A percentile compares a stretch with the other conserved stretches of the same genome.
phyloP scores from a whole-genome alignment of 2,888 invertebrate genomes.

The Malthinus flaveolus region DNA sequence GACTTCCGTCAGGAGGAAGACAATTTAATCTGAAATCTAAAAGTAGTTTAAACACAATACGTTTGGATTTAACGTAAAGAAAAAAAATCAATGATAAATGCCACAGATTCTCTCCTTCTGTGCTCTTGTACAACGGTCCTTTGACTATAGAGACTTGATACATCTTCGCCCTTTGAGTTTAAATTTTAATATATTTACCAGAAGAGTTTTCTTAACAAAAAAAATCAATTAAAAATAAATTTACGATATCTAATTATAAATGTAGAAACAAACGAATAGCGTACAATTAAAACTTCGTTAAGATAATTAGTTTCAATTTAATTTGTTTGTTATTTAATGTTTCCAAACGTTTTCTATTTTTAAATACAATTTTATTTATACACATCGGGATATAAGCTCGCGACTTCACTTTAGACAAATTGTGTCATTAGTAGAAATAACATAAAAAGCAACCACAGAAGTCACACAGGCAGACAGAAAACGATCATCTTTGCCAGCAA shows the following conservation, averaged over 20 bases:
- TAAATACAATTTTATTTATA: conserved; percentile 40
- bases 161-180: too few relatives aligned
- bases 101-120: neutral
- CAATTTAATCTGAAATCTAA: conserved; percentile 12
- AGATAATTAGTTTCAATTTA: conserved; percentile 4
- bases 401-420: conserved; percentile 46
- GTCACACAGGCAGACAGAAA: conserved; percentile 41
- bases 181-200: too few relatives aligned
- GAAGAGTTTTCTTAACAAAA: too few relatives aligned
- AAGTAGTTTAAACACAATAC: conserved; percentile 17
- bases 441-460: conserved; percentile 45
- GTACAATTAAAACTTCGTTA: neutral
- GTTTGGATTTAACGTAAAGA: conserved; percentile 8
- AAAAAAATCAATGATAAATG: conserved; percentile 15
- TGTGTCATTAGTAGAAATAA: conserved; percentile 48
- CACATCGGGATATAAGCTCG: conserved; percentile 38
- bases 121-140: too few relatives aligned
- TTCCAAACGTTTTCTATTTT: conserved; percentile 3
- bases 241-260: too few relatives aligned
- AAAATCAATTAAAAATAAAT: too few relatives aligned
- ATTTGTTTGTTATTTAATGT: conserved; percentile 6
- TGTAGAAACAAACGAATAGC: neutral
- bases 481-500: conserved; percentile 42
- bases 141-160: too few relatives aligned
- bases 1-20: conserved; percentile 5